Conservation (phyloP, 1,140 invertebrate species). For the Adoxophyes honmai region DNA sequence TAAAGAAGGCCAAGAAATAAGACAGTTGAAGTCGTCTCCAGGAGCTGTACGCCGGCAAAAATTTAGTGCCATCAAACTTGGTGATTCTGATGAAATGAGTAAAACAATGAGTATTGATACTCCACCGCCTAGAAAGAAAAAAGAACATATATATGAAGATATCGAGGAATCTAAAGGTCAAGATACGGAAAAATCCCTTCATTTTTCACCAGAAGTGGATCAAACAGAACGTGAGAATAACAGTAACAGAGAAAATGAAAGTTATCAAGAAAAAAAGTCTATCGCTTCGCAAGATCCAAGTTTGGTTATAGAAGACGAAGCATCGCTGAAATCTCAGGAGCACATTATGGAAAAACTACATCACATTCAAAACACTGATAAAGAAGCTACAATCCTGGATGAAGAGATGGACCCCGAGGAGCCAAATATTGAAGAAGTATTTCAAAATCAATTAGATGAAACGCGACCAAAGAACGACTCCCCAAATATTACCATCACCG, state of each 20-base stretch:
- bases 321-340: constrained; percentile 63
- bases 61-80: constrained; percentile 66
- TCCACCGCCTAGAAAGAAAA: constrained; percentile 65
- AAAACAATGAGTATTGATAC: constrained; percentile 60
- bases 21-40: constrained; percentile 68
- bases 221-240: constrained; percentile 36
- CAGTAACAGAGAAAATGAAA: constrained; percentile 51
- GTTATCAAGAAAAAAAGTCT: constrained; percentile 59
- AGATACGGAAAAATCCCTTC: constrained; percentile 39
- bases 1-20: constrained; percentile 66
- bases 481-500: constrained; percentile 72
- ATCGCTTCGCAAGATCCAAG: constrained; percentile 62
- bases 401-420: constrained; percentile 64
- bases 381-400: constrained; percentile 51
- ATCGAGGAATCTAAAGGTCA: constrained; percentile 64
- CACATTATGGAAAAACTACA: constrained; percentile 67
- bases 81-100: constrained; percentile 70
- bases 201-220: constrained; percentile 34
- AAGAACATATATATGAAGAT: constrained; percentile 80
- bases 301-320: constrained; percentile 64
- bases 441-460: constrained; percentile 59
- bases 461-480: constrained; percentile 52
- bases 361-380: constrained; percentile 46
- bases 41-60: constrained; percentile 68
- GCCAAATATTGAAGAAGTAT: constrained; percentile 60